A percentile compares a stretch with the other conserved stretches of the same genome.
These are phyloP conservation scores for Microchirus variegatus DNA, from an alignment of 2,797 vertebrate genomes.

Conservation along the genomic window DNA sequence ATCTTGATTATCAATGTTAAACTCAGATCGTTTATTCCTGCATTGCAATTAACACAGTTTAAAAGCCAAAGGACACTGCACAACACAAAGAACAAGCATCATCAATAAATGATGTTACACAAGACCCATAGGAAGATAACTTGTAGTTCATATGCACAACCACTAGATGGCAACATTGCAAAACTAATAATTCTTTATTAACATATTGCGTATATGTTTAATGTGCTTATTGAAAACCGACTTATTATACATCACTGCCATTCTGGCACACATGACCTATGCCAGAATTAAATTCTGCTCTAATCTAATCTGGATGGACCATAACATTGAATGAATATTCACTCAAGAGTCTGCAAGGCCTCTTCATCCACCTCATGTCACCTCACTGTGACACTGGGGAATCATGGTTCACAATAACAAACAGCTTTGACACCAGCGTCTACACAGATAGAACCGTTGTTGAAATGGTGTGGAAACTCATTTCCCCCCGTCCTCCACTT, in stretches of 20 bases:
- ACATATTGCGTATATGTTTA: no score
- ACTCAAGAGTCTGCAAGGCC: not conserved
- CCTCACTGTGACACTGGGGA: constrained; percentile 15
- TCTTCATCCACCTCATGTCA: constrained; percentile 3
- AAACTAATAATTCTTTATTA: no score
- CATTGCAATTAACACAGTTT: no score
- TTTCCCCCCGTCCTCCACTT: constrained; percentile 5
- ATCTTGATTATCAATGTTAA: not conserved
- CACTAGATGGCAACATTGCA: constrained; percentile 48
- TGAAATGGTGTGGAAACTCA: constrained; percentile 13
- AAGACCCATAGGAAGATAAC: not conserved
- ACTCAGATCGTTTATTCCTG: no score
- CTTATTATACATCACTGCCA: no score
- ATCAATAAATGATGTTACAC: not conserved
- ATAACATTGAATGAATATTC: no score
- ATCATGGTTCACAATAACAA: constrained; percentile 9
- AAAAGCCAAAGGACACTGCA: no score
- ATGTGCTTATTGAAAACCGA: no score
- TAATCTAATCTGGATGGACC: no score
- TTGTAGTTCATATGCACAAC: constrained; percentile 7
- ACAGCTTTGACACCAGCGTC: constrained; percentile 20
- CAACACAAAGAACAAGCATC: no score
- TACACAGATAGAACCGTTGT: constrained; percentile 8
- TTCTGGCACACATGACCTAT: no score
- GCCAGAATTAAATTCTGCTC: no score